Evolutionary conservation across 2,797 vertebrate species (phyloP).

Genomic region (Linurgus olivaceus): DNA sequence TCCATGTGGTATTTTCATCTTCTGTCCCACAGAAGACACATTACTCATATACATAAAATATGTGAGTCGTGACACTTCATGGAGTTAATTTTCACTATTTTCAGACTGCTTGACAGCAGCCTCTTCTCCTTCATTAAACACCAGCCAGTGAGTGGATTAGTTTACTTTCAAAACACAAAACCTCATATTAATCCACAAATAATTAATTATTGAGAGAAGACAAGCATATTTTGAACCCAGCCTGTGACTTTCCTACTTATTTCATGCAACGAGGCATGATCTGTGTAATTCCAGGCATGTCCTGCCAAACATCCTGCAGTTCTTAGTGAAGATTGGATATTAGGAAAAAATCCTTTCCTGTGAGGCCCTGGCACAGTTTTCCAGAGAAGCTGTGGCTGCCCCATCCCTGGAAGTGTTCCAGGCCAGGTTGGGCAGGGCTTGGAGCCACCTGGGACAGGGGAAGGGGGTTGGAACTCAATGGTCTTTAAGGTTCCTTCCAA

Average conservation of each 20-base stretch:
- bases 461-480: not conserved
- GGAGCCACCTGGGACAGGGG: not conserved
- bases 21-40: constrained; percentile 11
- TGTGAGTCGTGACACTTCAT: constrained; percentile 6
- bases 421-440: rapidly evolving
- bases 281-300: not conserved
- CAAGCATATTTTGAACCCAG: constrained; percentile 19
- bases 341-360: not conserved
- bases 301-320: not conserved
- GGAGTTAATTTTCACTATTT: constrained; percentile 55
- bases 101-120: constrained; percentile 46
- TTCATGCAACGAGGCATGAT: not conserved
- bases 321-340: not conserved
- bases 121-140: constrained; percentile 52
- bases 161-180: constrained; percentile 52
- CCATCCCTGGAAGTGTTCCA: not conserved
- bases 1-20: not conserved
- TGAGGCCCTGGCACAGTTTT: not conserved
- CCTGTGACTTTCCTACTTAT: not conserved
- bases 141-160: not conserved
- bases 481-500: not conserved
- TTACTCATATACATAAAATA: constrained; percentile 49
- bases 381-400: not conserved
- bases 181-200: constrained; percentile 33
- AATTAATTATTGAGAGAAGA: constrained; percentile 53